These are phyloP conservation scores for Elysia crispata DNA, from an alignment of 2,888 invertebrate genomes.

Conservation along the genomic window DNA sequence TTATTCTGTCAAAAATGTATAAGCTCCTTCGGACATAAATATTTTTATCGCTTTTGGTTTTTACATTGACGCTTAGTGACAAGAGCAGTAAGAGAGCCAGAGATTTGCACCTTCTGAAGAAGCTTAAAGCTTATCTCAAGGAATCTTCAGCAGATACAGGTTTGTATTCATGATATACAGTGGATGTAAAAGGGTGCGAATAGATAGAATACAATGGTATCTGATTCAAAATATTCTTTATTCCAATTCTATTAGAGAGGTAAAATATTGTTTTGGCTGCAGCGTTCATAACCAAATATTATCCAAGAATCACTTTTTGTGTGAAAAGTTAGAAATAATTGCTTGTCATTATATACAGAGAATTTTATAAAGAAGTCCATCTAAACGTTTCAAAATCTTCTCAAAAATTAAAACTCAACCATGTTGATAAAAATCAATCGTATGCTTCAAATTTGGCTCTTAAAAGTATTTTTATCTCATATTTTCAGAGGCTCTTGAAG, in stretches of 20 bases:
- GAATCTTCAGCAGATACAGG: slow-evolving; percentile 62
- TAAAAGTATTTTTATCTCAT: neutral
- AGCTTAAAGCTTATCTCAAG: slow-evolving; percentile 79
- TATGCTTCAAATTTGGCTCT: no score
- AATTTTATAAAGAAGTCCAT: no score
- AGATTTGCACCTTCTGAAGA: slow-evolving; percentile 90
- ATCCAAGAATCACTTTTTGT: no score
- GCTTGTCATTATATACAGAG: no score
- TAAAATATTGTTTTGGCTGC: neutral
- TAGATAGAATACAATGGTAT: no score
- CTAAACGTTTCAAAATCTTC: no score
- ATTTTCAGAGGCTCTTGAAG: slow-evolving; percentile 61
- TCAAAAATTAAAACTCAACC: no score
- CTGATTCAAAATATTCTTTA: neutral
- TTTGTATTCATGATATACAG: neutral
- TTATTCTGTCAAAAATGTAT: no score
- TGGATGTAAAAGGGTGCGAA: no score
- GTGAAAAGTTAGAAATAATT: no score
- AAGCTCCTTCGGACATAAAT: neutral
- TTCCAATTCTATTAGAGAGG: neutral
- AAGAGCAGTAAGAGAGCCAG: slow-evolving; percentile 91
- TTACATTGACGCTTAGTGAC: slow-evolving; percentile 80
- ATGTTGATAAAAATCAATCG: no score
- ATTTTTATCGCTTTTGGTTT: slow-evolving; percentile 22
- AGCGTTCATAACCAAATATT: no score